phyloP scores from a whole-genome alignment of 2,797 vertebrate genomes.

The Danio jaintianensis region DNA sequence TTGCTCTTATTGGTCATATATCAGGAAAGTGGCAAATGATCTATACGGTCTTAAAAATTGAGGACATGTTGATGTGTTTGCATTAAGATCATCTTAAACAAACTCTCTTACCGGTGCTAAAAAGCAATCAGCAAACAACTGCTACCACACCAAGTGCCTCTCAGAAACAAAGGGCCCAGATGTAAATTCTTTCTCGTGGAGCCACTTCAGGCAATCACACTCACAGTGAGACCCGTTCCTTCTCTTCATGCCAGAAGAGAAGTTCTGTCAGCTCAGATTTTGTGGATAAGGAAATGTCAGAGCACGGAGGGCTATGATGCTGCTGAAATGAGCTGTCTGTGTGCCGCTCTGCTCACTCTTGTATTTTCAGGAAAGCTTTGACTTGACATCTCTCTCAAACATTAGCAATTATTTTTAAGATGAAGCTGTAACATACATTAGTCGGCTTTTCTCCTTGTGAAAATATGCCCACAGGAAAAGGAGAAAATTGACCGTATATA shows the following conservation, averaged over 20 bases:
- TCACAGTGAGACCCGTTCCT: slow-evolving; percentile 35
- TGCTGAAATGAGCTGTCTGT: slow-evolving; percentile 43
- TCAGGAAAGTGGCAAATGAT: too few relatives aligned
- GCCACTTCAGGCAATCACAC: slow-evolving; percentile 34
- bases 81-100: slow-evolving; percentile 17
- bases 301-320: slow-evolving; percentile 37
- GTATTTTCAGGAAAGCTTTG: slow-evolving; percentile 29
- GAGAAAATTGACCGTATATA: not conserved
- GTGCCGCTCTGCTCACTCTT: slow-evolving; percentile 30
- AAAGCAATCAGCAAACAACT: slow-evolving; percentile 7
- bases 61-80: slow-evolving; percentile 30
- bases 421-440: not conserved
- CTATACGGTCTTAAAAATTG: too few relatives aligned
- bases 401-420: not conserved
- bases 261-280: slow-evolving; percentile 52
- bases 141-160: not conserved
- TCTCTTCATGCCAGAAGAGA: slow-evolving; percentile 38
- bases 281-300: slow-evolving; percentile 54
- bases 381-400: not conserved
- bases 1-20: too few relatives aligned
- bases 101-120: slow-evolving; percentile 15
- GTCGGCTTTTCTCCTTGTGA: not conserved
- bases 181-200: not conserved
- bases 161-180: slow-evolving; percentile 33
- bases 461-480: slow-evolving; percentile 1